Base-by-base conservation (phyloP, 2,888 invertebrate genomes). In the Julus scanicus region DNA sequence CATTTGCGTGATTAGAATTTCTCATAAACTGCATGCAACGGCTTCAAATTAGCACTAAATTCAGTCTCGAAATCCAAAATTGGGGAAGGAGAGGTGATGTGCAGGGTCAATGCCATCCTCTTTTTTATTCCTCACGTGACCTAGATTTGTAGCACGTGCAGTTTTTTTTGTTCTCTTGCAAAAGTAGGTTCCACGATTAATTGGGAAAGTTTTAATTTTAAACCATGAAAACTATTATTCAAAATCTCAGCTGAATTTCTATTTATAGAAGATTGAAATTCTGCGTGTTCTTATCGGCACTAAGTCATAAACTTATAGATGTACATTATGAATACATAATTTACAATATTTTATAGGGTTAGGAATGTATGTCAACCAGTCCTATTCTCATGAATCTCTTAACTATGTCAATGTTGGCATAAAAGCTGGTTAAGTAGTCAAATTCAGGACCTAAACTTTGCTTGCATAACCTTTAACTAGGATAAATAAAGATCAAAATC, bases 321-420 rank as follows among this genome's bases (percentile, higher is more conserved):
- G n/a, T n/a, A n/a, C 29, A 1, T 29, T 29, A 29, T 29, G 29
- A 29, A 29, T 29, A 29, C 29, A 29, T 29, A 29, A 29, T 29
- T 29, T 29, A 29, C 29, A 29, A 29, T 29, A 29, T 29, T 29
- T 29, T 29, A 20, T 15, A 63, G 63, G 20, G 6, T 63, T 63
- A 63, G 13, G 13, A 13, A 49, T 9, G 20, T 63, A 11, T 63
- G 63, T 63, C 63, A 63, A 63, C n/a, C 6, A 63, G n/a, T 20
- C 20, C 17, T 17, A 57, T 57, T 57, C 17, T 17, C 57, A 5
- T 29, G 29, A 29, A 29, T 57, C 15, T 57, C 5, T n/a, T 20
- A 63, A 63, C 63, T 63, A 63, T 63, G 63, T 63, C 63, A 63
- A 63, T 63, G 63, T 63, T 63, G 63, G 63, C 63, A 63, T 17